A percentile compares a stretch with the other conserved stretches of the same genome.
phyloP scores from a whole-genome alignment of 2,113 vertebrate genomes.

The Colaptes auratus region DNA sequence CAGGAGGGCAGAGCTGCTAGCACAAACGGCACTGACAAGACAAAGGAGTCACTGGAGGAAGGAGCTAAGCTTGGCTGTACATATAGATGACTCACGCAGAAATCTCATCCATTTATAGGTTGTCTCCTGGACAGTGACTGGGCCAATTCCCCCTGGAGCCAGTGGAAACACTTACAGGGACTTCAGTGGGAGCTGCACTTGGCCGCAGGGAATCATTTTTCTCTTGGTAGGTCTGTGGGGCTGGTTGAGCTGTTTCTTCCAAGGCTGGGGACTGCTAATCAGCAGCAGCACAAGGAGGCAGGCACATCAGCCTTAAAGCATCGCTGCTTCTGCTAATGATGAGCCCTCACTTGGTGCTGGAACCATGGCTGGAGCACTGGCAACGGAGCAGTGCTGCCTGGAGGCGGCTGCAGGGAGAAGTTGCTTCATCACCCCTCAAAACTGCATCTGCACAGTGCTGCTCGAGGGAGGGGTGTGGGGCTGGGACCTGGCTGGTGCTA shows the following conservation, averaged over 20 bases:
- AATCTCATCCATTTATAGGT: constrained; percentile 27
- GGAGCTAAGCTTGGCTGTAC: not conserved
- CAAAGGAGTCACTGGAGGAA: constrained; percentile 15
- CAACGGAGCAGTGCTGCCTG: not conserved
- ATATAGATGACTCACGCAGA: not conserved
- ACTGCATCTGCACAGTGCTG: not conserved
- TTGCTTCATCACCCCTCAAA: not conserved
- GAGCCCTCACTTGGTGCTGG: not conserved
- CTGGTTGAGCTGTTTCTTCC: not conserved
- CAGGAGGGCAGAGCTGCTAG: not conserved
- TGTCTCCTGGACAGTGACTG: not conserved
- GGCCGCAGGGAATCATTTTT: not conserved
- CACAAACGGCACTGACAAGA: constrained; percentile 5
- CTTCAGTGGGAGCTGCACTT: constrained; percentile 16
- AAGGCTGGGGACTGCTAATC: not conserved
- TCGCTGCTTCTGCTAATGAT: not conserved
- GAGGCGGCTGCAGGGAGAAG: not conserved
- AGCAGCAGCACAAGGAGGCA: not conserved
- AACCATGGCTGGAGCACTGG: not conserved
- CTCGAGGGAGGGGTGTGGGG: not conserved
- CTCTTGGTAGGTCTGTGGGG: not conserved
- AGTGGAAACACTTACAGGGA: not conserved
- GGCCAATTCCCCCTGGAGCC: not conserved
- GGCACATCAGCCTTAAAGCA: not conserved
- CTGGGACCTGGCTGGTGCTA: not conserved